Conservation (phyloP, 2,888 invertebrate species). For the Diploptera punctata region DNA sequence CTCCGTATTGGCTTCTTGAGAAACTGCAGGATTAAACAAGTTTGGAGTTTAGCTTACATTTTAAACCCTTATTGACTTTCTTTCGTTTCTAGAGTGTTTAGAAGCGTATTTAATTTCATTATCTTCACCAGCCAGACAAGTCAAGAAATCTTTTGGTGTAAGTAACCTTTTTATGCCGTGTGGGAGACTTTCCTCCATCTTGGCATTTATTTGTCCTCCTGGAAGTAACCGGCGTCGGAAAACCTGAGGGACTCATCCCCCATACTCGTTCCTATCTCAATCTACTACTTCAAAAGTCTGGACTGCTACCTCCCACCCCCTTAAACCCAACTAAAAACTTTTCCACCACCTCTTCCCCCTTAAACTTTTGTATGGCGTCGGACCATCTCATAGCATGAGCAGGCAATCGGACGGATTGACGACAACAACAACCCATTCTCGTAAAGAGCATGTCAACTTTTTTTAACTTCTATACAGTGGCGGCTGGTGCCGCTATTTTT, state of each 20-base stretch:
- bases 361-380: not conserved
- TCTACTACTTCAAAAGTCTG: not conserved
- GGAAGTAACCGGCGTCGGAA: not conserved
- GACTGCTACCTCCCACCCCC: not conserved
- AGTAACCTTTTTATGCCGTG: not conserved
- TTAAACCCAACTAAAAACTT: not conserved
- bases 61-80: not conserved
- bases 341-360: too few species aligned
- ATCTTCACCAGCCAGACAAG: not conserved
- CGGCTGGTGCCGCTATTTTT: too few species aligned
- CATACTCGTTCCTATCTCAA: not conserved
- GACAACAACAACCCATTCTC: too few species aligned
- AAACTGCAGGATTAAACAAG: too few species aligned
- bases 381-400: not conserved
- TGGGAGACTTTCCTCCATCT: too few species aligned
- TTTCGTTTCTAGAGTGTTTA: not conserved
- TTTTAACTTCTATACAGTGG: too few species aligned
- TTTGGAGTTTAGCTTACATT: not conserved
- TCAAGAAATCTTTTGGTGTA: not conserved
- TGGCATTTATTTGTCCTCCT: slow-evolving; percentile 7
- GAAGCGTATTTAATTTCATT: not conserved
- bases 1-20: too few species aligned
- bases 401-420: not conserved
- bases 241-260: slow-evolving; percentile 2
- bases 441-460: too few species aligned